These are phyloP conservation scores for Bos taurus DNA, from an alignment of 2,113 vertebrate species.

Conservation along the genomic window ARS-UCD2.0 NC_037357.1:85305501-85306000, in stretches of 20 bases:
- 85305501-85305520: conserved; percentile 39
- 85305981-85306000: neutral
- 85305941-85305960: neutral
- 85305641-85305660: conserved; percentile 33
- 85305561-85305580: conserved; percentile 22
- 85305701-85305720: conserved; percentile 44
- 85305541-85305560: conserved; percentile 20
- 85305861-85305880: neutral
- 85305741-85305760: conserved; percentile 37
- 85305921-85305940: neutral
- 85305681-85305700: conserved; percentile 34
- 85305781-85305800: conserved; percentile 47
- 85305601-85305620: conserved; percentile 10
- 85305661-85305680: conserved; percentile 2
- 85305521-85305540: conserved; percentile 11
- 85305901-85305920: neutral
- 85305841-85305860: conserved; percentile 10
- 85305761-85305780: conserved; percentile 11
- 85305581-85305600: conserved; percentile 16
- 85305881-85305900: neutral
- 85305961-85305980: conserved; percentile 21
- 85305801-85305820: conserved; percentile 41
- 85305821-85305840: conserved; percentile 17
- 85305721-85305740: conserved; percentile 40
- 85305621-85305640: conserved; percentile 3